Evolutionary conservation across 1,140 invertebrate species (phyloP).

Genomic region (Scaptodrosophila lebanonensis): DNA sequence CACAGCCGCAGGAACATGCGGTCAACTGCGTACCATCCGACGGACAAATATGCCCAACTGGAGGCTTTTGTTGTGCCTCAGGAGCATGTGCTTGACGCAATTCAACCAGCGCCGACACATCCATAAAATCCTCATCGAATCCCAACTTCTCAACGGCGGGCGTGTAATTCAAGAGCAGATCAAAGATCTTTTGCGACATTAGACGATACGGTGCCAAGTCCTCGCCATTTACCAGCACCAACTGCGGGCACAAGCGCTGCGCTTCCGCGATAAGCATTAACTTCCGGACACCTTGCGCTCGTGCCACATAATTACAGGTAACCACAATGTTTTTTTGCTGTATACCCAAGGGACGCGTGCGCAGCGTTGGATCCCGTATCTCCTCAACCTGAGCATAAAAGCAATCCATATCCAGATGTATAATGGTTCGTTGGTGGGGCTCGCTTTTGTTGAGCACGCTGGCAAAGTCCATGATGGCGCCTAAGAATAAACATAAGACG

Average conservation of each 20-base stretch:
- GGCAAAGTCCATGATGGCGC: slow-evolving; percentile 60
- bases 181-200: slow-evolving; percentile 83
- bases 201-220: slow-evolving; percentile 86
- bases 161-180: slow-evolving; percentile 83
- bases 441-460: slow-evolving; percentile 64
- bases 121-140: slow-evolving; percentile 89
- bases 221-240: slow-evolving; percentile 85
- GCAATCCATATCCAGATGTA: slow-evolving; percentile 88
- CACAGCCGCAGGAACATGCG: slow-evolving; percentile 85
- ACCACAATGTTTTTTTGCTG: slow-evolving; percentile 89
- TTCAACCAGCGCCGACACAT: slow-evolving; percentile 84
- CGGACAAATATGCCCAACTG: slow-evolving; percentile 80
- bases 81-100: slow-evolving; percentile 69
- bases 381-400: slow-evolving; percentile 92
- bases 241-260: slow-evolving; percentile 81
- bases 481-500: slow-evolving; percentile 32
- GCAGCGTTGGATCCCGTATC: slow-evolving; percentile 82
- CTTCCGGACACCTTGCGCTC: slow-evolving; percentile 84
- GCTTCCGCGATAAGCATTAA: slow-evolving; percentile 86
- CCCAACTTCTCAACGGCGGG: slow-evolving; percentile 85
- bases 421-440: slow-evolving; percentile 78
- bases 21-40: slow-evolving; percentile 76
- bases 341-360: slow-evolving; percentile 83
- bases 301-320: slow-evolving; percentile 87
- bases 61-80: slow-evolving; percentile 60